Evolutionary conservation across 2,797 vertebrate species (phyloP), one percentile per base, ranked within the genome.

Genomic region (Eutrigla gurnardus): DNA sequence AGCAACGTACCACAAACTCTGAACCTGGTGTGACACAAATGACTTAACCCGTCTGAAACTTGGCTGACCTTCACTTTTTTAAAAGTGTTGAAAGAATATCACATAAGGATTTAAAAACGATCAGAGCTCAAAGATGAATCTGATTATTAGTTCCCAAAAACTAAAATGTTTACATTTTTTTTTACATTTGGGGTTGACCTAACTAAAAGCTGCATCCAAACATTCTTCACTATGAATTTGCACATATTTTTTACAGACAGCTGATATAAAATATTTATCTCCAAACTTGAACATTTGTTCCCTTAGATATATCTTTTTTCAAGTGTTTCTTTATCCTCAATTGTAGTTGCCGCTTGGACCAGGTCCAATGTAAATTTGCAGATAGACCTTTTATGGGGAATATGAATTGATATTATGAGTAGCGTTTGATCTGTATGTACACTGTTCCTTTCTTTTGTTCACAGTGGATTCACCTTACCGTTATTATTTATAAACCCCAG

Each of bases 1-100:
- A 65, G 70, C 62, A 49, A 57, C 80, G 67, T 69, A 77, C 61
- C 83, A 81, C 76, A 82, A 73, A 76, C 61, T 32, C 70, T 52
- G 62, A 81, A 64, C 64, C 62, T 65, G 40, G 53, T 43, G 69
- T 78, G 54, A 64, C 47, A 72, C 57, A 60, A 74, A 65, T 57
- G 33, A 76, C 43, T 60, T 25, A 25, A 25, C 25, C 25, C 25
- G 25, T 25, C 25, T 2, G 25, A 25, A 25, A 25, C 25, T 25
- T 25, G 25, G 25, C 25, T 25, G 25, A 25, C 25, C 25, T 79
- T 66, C 35, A 75, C 52, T 70, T 83, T 73, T 49, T 59, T 32
- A 75, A 54, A 70, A n/a, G 0, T 49, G 59, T 10, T 37, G n/a
- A 52, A 76, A 45, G 7, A 70, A 47, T 53, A 53, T 9, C n/a